These are phyloP conservation scores for Montipora efflorescens DNA, from an alignment of 64 coral and sea anemone species.

Conservation along the genomic window DNA sequence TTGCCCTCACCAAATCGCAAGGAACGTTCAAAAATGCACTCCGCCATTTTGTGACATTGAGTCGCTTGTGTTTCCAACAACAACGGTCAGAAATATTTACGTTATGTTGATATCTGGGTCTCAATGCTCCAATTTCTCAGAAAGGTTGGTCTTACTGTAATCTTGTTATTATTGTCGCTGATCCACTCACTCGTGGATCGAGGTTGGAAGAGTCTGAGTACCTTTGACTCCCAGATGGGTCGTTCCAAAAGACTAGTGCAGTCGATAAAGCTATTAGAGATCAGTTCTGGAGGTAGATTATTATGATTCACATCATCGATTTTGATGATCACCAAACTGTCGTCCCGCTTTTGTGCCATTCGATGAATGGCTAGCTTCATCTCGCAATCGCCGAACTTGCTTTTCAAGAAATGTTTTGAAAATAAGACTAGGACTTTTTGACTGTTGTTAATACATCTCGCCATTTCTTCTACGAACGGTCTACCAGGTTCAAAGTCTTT, in stretches of 20 bases:
- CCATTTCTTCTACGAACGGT: constrained; percentile 32
- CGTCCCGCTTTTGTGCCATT: not conserved
- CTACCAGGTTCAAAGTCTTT: constrained; percentile 43
- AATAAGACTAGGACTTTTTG: constrained; percentile 28
- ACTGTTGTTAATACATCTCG: constrained; percentile 47
- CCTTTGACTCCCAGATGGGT: not conserved
- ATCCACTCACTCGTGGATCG: not conserved
- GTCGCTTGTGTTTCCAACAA: too few species aligned
- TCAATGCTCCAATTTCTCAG: not conserved
- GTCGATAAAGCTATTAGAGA: not conserved
- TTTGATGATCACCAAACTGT: not conserved
- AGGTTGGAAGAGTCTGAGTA: not conserved
- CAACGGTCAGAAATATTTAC: too few species aligned
- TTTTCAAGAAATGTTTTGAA: constrained; percentile 39
- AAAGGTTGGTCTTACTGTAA: not conserved
- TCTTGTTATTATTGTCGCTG: not conserved
- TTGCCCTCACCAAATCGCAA: too few species aligned
- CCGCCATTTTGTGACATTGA: too few species aligned
- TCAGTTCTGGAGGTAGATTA: not conserved
- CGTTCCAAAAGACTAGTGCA: not conserved
- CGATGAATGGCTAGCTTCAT: not conserved
- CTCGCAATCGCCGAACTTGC: constrained; percentile 46
- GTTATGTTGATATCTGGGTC: not conserved
- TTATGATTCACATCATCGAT: not conserved
- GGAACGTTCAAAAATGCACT: too few species aligned